Percentiles rank a stretch among this genome's conserved stretches.
These are phyloP conservation scores for Taphrorychus bicolor DNA, from an alignment of 2,888 invertebrate species.

Conservation along the genomic window DNA sequence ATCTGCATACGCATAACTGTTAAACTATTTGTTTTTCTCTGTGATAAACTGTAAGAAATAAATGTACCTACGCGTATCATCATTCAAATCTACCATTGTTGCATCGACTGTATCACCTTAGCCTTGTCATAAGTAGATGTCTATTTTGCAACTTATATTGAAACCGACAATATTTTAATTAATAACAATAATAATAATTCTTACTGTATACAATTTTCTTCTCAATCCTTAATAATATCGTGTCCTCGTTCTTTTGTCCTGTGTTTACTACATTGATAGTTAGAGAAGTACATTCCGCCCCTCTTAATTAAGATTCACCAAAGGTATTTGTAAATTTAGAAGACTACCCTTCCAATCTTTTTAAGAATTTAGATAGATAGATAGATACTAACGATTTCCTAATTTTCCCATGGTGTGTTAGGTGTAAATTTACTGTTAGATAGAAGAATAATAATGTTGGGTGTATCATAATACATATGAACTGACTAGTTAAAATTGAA, in stretches of 20 bases:
- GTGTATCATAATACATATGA: conserved; percentile 1
- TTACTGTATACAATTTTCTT: background rate
- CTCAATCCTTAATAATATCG: too few species aligned
- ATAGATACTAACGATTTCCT: too few species aligned
- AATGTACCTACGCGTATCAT: conserved; percentile 17
- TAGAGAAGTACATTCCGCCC: background rate
- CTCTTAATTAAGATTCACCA: background rate
- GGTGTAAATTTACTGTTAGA: background rate
- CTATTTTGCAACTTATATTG: conserved; percentile 5
- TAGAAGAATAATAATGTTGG: background rate
- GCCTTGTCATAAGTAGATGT: conserved; percentile 7
- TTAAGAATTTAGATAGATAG: too few species aligned
- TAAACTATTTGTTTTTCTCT: conserved; percentile 29
- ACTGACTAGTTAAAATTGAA: background rate
- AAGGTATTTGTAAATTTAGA: too few species aligned
- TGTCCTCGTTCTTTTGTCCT: too few species aligned
- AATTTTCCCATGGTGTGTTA: background rate
- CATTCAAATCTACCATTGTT: conserved; percentile 13
- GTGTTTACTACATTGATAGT: too few species aligned
- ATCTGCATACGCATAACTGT: background rate
- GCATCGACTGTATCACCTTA: conserved; percentile 15
- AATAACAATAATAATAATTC: background rate
- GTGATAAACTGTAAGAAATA: conserved; percentile 36
- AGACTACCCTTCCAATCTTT: background rate
- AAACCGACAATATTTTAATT: conserved; percentile 29